phyloP scores from a whole-genome alignment of 2,113 vertebrate species.

The Mus spicilegus region DNA sequence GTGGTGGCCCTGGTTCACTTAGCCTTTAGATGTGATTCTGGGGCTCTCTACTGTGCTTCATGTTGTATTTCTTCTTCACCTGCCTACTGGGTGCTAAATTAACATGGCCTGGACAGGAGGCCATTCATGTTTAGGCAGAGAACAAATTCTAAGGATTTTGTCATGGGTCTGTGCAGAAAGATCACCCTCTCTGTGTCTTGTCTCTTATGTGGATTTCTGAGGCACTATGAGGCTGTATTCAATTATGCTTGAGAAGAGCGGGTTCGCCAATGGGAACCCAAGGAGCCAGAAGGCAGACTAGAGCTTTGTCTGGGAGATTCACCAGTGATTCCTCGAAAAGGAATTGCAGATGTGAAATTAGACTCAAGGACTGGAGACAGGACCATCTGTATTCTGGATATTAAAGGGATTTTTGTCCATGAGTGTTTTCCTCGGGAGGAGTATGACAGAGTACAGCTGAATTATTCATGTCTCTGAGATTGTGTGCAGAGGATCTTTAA shows the following conservation, averaged over 20 bases:
- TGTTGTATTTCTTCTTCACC: slow-evolving; percentile 73
- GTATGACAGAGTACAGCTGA: slow-evolving; percentile 29
- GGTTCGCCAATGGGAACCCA: fast-evolving
- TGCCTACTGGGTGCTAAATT: slow-evolving; percentile 71
- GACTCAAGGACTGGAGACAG: slow-evolving; percentile 45
- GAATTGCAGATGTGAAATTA: slow-evolving; percentile 72
- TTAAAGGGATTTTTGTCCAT: slow-evolving; percentile 44
- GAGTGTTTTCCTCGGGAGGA: slow-evolving; percentile 28
- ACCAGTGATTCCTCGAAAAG: background rate
- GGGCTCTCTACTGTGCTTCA: slow-evolving; percentile 82
- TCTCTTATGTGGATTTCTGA: slow-evolving; percentile 10
- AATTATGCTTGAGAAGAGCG: slow-evolving; percentile 3
- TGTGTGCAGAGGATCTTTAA: background rate
- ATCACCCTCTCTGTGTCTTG: slow-evolving; percentile 10
- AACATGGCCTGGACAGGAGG: background rate
- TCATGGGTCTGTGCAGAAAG: background rate
- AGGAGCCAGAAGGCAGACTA: slow-evolving; percentile 45
- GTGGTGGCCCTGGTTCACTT: slow-evolving; percentile 83
- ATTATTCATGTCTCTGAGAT: slow-evolving; percentile 68
- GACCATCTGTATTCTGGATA: slow-evolving; percentile 61
- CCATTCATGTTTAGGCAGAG: slow-evolving; percentile 43
- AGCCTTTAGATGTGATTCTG: slow-evolving; percentile 84
- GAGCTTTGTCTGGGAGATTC: slow-evolving; percentile 60
- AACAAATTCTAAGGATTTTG: slow-evolving; percentile 55
- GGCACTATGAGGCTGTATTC: slow-evolving; percentile 27